phyloP scores from a whole-genome alignment of 2,113 vertebrate species.

The Crotalus horridus region DNA sequence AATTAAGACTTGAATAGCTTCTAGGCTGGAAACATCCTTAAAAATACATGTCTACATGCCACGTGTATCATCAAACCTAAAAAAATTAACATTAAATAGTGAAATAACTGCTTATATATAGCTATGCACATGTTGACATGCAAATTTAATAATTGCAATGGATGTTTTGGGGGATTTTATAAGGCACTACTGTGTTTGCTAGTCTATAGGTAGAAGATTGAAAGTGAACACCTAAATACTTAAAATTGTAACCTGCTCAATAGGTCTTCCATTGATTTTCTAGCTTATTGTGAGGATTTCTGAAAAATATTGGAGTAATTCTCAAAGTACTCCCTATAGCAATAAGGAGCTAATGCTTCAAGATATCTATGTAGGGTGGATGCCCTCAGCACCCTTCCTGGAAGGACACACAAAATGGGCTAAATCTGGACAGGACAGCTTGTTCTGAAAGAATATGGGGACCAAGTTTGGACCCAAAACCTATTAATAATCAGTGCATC shows the following conservation, averaged over 20 bases:
- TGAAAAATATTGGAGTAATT: neutral
- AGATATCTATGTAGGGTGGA: neutral
- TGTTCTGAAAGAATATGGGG: no score
- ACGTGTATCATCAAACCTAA: neutral
- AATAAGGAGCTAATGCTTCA: neutral
- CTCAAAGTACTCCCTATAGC: neutral
- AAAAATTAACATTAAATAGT: neutral
- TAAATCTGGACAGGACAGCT: no score
- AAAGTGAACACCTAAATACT: neutral
- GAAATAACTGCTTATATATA: neutral
- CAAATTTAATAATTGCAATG: neutral
- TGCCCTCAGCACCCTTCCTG: no score
- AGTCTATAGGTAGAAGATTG: neutral
- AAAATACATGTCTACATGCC: neutral
- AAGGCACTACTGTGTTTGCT: neutral
- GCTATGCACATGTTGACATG: neutral
- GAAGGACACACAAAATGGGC: no score
- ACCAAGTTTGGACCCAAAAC: no score
- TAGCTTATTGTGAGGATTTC: neutral
- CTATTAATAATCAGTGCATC: no score
- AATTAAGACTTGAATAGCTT: neutral
- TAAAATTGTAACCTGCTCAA: neutral
- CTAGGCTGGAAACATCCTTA: neutral
- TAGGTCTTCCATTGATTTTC: neutral
- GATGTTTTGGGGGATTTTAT: neutral